Conservation (phyloP, 2,797 vertebrate species). For the Protosalanx chinensis region DNA sequence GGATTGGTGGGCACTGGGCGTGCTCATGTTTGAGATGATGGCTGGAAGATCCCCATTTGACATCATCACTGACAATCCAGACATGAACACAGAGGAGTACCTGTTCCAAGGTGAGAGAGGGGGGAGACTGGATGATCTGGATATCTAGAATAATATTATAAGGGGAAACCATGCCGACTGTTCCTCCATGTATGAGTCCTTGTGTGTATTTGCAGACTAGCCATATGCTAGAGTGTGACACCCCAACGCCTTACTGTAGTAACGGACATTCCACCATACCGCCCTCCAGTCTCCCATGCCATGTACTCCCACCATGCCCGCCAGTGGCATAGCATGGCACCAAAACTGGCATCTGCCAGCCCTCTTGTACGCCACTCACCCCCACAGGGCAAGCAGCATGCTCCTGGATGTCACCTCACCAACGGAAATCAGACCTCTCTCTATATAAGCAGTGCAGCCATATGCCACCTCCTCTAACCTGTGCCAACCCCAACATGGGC, state of each 20-base stretch:
- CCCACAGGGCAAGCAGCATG: conserved; percentile 51
- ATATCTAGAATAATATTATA: not conserved
- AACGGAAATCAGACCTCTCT: conserved; percentile 47
- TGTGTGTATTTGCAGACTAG: not conserved
- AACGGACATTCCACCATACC: conserved; percentile 61
- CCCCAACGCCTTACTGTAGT: conserved; percentile 24
- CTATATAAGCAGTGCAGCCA: conserved; percentile 50
- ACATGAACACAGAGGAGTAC: conserved; percentile 99
- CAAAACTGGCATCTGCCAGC: conserved; percentile 62
- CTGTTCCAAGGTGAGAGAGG: conserved; percentile 90
- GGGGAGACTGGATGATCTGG: not conserved
- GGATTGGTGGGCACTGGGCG: conserved; percentile 98
- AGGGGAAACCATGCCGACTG: not conserved
- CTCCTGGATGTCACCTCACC: conserved; percentile 51
- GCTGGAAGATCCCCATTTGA: conserved; percentile 95
- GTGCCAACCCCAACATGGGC: conserved; percentile 44
- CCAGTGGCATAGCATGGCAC: conserved; percentile 48
- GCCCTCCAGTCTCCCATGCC: conserved; percentile 39
- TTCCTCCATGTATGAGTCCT: not conserved
- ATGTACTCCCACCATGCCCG: conserved; percentile 50
- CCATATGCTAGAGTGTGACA: not conserved
- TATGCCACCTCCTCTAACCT: conserved; percentile 43
- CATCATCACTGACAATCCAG: conserved; percentile 99
- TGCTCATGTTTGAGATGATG: conserved; percentile 99
- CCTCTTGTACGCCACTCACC: conserved; percentile 41